Evolutionary conservation across 2,888 invertebrate genomes (phyloP).

Genomic region (Dryocosmus kuriphilus): DNA sequence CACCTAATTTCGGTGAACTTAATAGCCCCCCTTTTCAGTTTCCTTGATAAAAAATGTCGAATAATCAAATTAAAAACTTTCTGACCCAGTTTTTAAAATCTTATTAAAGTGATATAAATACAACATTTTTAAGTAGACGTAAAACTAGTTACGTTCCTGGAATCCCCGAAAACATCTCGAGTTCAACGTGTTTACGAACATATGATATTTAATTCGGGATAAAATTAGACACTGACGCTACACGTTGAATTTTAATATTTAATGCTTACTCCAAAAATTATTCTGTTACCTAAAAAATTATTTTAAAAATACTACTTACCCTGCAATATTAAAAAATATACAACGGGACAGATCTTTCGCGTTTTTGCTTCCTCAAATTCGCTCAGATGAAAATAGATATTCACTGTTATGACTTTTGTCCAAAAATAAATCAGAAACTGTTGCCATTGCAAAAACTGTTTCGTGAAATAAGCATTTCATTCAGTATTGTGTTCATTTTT

Average conservation of each 20-base stretch:
- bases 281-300: not conserved
- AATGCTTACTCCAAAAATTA: not conserved
- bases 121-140: not conserved
- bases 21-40: no score
- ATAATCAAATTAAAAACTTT: not conserved
- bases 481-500: conserved; percentile 7
- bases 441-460: conserved; percentile 13
- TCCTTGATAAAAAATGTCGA: no score
- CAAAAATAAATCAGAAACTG: conserved; percentile 31
- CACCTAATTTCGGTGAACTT: no score
- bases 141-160: conserved; percentile 18
- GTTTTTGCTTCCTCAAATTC: conserved; percentile 7
- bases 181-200: not conserved
- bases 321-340: not conserved
- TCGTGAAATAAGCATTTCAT: not conserved
- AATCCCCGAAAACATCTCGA: not conserved
- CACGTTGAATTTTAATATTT: not conserved
- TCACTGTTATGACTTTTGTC: conserved; percentile 20
- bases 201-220: not conserved
- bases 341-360: not conserved
- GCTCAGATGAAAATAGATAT: conserved; percentile 32
- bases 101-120: not conserved
- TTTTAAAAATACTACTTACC: not conserved
- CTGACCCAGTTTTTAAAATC: not conserved
- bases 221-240: not conserved